Evolutionary conservation across 2,113 vertebrate genomes (phyloP).

Genomic region (Anguilla rostrata): DNA sequence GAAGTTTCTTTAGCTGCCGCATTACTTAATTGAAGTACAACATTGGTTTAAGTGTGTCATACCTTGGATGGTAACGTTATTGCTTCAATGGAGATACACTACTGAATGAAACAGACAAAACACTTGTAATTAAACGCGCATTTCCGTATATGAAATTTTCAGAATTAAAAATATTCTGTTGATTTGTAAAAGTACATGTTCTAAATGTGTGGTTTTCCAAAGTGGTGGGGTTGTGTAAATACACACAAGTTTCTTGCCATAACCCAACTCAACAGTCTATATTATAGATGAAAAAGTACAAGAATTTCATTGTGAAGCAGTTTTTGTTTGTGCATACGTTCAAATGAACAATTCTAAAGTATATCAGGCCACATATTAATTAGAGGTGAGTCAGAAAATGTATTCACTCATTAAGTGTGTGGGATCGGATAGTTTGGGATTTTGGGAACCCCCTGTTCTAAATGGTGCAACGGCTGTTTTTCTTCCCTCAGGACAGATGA

Average conservation of each 20-base stretch:
- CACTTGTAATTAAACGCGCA: too few relatives aligned
- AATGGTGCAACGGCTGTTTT: slow-evolving; percentile 14
- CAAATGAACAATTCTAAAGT: background rate
- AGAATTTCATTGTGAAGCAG: background rate
- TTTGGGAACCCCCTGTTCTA: background rate
- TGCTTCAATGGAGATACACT: background rate
- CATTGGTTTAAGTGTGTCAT: background rate
- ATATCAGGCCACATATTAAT: background rate
- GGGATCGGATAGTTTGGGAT: background rate
- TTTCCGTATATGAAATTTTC: too few relatives aligned
- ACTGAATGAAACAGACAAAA: background rate
- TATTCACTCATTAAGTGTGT: background rate
- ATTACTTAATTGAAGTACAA: background rate
- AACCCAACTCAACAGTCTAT: too few relatives aligned
- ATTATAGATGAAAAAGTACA: background rate
- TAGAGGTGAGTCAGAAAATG: background rate
- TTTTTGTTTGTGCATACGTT: background rate
- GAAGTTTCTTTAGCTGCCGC: background rate
- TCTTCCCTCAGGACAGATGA: slow-evolving; percentile 65
- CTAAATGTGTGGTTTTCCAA: too few relatives aligned
- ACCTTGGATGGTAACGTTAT: background rate
- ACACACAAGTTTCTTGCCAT: too few relatives aligned
- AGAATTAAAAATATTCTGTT: too few relatives aligned
- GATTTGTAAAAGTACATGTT: too few relatives aligned
- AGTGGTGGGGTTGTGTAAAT: too few relatives aligned